Conservation (phyloP, 2,113 vertebrate species). For the Anolis sagrei region DNA sequence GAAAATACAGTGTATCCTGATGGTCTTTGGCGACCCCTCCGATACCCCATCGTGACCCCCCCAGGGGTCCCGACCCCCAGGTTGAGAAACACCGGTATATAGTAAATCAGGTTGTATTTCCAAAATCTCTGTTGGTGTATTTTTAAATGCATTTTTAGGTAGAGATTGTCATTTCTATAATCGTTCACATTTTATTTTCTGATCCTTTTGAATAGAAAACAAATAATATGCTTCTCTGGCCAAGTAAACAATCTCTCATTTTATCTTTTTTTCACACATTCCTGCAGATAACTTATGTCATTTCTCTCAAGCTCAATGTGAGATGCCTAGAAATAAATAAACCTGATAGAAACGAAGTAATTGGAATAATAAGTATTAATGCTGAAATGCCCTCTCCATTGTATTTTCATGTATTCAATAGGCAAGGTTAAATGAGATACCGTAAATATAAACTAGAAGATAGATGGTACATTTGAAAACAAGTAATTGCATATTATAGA, state of each 20-base stretch:
- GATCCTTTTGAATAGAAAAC: conserved; percentile 51
- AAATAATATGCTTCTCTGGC: conserved; percentile 48
- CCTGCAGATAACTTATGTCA: conserved; percentile 44
- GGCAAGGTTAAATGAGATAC: conserved; percentile 53
- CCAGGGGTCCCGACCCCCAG: no score
- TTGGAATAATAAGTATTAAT: conserved; percentile 51
- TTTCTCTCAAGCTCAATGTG: conserved; percentile 48
- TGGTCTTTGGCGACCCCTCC: no score
- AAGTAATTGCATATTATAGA: conserved; percentile 6
- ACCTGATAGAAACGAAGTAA: conserved; percentile 50
- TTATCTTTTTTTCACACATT: conserved; percentile 58
- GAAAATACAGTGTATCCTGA: no score
- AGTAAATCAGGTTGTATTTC: conserved; percentile 4
- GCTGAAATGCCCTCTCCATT: conserved; percentile 47
- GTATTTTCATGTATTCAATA: conserved; percentile 47
- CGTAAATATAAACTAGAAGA: conserved; percentile 51
- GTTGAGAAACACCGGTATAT: no score
- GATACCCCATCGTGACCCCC: no score
- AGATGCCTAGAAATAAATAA: conserved; percentile 59
- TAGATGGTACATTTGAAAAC: not conserved
- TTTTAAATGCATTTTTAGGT: conserved; percentile 25
- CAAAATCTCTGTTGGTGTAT: conserved; percentile 23
- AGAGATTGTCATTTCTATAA: conserved; percentile 11
- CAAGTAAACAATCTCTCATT: conserved; percentile 53
- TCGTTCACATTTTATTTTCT: conserved; percentile 48